phyloP scores from a whole-genome alignment of 1,140 invertebrate species.

The Acromyrmex echinatior region DNA sequence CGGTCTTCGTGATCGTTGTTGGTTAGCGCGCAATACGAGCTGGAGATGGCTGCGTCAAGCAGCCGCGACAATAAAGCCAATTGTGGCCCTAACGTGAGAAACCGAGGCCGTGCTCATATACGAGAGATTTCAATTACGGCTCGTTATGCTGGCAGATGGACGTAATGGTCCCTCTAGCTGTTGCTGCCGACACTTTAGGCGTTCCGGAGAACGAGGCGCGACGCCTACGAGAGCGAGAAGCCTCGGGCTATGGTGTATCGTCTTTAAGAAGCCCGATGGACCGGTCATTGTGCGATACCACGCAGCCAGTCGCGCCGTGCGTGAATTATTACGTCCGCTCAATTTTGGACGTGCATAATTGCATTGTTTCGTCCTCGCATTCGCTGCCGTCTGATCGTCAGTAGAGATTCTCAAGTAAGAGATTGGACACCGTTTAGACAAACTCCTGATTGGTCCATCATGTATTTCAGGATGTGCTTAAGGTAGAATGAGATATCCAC shows the following conservation, averaged over 20 bases:
- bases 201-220: constrained; percentile 60
- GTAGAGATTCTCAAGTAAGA: no score
- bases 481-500: no score
- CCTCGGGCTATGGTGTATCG: constrained; percentile 39
- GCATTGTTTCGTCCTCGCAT: constrained; percentile 35
- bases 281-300: constrained; percentile 33
- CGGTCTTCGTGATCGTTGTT: constrained; percentile 42
- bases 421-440: no score
- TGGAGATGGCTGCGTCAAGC: constrained; percentile 63
- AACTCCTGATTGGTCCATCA: no score
- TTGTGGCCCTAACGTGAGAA: constrained; percentile 81
- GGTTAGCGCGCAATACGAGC: constrained; percentile 15
- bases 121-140: constrained; percentile 83
- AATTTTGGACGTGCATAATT: constrained; percentile 44
- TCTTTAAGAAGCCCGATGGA: constrained; percentile 49
- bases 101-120: constrained; percentile 67
- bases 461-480: no score
- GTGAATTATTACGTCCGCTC: constrained; percentile 57
- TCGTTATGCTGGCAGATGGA: constrained; percentile 83
- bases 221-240: constrained; percentile 68
- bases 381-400: neutral
- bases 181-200: constrained; percentile 73
- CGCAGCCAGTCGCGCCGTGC: neutral
- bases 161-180: constrained; percentile 78
- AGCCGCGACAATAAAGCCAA: constrained; percentile 81